phyloP scores from a whole-genome alignment of 2,888 invertebrate species.

The Synanthedon vespiformis region DNA sequence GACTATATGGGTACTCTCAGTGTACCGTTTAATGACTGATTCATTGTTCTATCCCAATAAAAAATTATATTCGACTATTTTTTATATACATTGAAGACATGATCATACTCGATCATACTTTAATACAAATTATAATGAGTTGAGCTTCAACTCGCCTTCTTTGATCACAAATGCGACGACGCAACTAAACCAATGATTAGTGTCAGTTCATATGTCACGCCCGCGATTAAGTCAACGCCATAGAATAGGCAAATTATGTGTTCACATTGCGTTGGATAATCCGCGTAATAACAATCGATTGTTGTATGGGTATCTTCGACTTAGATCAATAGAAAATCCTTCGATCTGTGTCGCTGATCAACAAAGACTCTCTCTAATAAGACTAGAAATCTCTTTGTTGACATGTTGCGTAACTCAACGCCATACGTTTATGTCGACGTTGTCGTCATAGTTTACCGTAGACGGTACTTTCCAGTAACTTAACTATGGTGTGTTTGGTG shows the following conservation, averaged over 20 bases:
- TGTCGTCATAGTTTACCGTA: constrained; percentile 8
- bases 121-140: no score
- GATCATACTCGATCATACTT: no score
- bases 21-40: no score
- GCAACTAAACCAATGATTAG: constrained; percentile 33
- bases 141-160: no score
- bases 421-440: constrained; percentile 33
- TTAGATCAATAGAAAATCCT: neutral
- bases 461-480: no score
- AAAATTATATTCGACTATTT: no score
- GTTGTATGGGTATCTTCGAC: constrained; percentile 14
- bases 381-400: constrained; percentile 23
- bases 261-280: constrained; percentile 17
- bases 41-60: no score
- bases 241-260: constrained; percentile 14
- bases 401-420: constrained; percentile 47
- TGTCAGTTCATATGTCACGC: constrained; percentile 33
- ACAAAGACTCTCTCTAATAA: neutral
- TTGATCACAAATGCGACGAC: constrained; percentile 12
- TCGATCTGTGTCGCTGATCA: neutral
- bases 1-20: no score
- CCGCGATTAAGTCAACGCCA: constrained; percentile 11
- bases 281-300: constrained; percentile 26
- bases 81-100: no score
- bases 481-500: neutral